Percentiles rank a stretch among this genome's conserved stretches.
phyloP scores from a whole-genome alignment of 2,797 vertebrate species.

The Coranthus polyacanthus region DNA sequence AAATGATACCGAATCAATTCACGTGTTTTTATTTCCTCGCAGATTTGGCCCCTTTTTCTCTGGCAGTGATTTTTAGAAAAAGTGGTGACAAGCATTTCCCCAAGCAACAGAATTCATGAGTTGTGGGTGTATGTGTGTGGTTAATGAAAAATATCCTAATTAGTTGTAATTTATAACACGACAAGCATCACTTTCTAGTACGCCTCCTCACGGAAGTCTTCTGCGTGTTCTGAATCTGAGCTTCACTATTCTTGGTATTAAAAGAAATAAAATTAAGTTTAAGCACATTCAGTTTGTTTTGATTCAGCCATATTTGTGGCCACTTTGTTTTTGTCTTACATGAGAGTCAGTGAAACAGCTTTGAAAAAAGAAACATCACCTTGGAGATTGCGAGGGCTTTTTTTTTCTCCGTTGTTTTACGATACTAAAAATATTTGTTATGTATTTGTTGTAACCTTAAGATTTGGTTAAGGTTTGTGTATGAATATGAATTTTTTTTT shows the following conservation, averaged over 20 bases:
- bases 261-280: neutral
- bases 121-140: neutral
- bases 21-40: slow-evolving; percentile 38
- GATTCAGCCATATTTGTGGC: neutral
- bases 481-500: no score
- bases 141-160: slow-evolving; percentile 21
- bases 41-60: slow-evolving; percentile 42
- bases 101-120: neutral
- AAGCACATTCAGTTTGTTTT: neutral
- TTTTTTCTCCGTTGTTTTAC: no score
- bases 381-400: no score
- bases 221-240: slow-evolving; percentile 6
- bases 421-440: no score
- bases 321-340: neutral
- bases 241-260: neutral
- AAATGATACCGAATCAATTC: slow-evolving; percentile 57
- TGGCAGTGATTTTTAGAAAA: neutral
- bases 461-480: no score
- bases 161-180: neutral
- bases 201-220: neutral
- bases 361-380: no score
- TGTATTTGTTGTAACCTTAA: no score
- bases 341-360: no score
- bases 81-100: neutral
- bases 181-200: slow-evolving; percentile 1